Evolutionary conservation across 2,888 invertebrate genomes (phyloP), one percentile per base, ranked within the genome.

Genomic region (Tiliacea citrago): DNA sequence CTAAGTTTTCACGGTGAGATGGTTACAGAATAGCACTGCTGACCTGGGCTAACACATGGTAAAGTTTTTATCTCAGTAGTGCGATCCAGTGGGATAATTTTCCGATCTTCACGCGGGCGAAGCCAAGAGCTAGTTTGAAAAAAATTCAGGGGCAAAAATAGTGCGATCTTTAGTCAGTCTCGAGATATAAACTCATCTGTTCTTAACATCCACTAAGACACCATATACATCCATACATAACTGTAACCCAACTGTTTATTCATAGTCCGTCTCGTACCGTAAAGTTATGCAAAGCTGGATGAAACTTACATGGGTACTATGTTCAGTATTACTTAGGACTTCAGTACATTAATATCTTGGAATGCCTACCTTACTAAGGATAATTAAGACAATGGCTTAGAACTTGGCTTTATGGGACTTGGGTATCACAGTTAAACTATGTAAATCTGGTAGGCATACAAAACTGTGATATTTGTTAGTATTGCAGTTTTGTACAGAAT

Each of bases 211-310:
- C 13, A 29, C 49, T 29, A 6, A 4, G 2, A 4, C 42, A 29
- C 49, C n/a, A 7, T 42, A 16, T 18, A 42, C 12, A 13, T 2
- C 47, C 18, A 10, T 16, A 57, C 4, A 69, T 24, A 35, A 39
- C 57, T 18, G 39, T 21, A 21, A 10, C 13, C 18, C 29, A n/a
- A 35, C 35, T 58, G 49, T 73, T 60, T 35, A 58, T 67, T 21
- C 24, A 67, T 24, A 12, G 29, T 49, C 55, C 65, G 9, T 0
- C 6, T 10, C 12, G 24, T 35, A 77, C 75, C 49, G 9, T n/a
- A 66, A 58, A 77, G 45, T 67, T 77, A 58, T 75, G 68, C 51
- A 68, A 68, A 60, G 58, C 68, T 24, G 57, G 24, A 58, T 77
- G 21, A 24, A 75, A 58, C 42, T 35, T 24, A 75, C 45, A 45